Percentiles rank a stretch among this genome's conserved stretches.
Conservation (phyloP, 2,113 vertebrate species). For the Dromas ardeola region DNA sequence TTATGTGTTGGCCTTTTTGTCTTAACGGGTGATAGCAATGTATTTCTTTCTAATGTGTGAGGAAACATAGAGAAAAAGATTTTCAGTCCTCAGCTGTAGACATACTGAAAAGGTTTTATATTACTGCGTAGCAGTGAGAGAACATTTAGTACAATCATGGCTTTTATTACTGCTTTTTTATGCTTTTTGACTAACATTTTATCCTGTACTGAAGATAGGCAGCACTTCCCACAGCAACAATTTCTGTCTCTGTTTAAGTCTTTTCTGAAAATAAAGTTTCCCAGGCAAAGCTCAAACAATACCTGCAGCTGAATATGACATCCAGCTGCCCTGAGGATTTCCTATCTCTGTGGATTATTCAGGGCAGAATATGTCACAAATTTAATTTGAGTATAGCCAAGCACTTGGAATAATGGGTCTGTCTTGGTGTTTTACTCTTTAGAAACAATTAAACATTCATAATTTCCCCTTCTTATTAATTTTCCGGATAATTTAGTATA, state of each 20-base stretch:
- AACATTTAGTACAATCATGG: background rate
- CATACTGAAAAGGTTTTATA: background rate
- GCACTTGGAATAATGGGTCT: background rate
- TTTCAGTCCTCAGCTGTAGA: background rate
- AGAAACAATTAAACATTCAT: background rate
- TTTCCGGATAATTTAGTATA: background rate
- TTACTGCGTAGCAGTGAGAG: background rate
- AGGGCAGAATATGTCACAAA: background rate
- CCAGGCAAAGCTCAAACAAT: background rate
- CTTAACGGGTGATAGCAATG: background rate
- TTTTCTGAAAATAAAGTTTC: background rate
- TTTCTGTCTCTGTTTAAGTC: background rate
- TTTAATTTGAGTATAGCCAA: background rate
- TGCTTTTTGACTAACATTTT: background rate
- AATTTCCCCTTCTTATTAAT: background rate
- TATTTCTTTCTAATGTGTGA: background rate
- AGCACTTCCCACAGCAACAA: background rate
- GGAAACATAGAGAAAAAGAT: background rate
- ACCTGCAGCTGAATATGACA: background rate
- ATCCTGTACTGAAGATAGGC: background rate
- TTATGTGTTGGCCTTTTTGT: background rate
- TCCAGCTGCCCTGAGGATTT: background rate
- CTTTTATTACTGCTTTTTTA: background rate
- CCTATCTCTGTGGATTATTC: background rate
- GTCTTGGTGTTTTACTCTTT: background rate